Conservation (phyloP, 2,888 invertebrate species). For the Keiferia lycopersicella region DNA sequence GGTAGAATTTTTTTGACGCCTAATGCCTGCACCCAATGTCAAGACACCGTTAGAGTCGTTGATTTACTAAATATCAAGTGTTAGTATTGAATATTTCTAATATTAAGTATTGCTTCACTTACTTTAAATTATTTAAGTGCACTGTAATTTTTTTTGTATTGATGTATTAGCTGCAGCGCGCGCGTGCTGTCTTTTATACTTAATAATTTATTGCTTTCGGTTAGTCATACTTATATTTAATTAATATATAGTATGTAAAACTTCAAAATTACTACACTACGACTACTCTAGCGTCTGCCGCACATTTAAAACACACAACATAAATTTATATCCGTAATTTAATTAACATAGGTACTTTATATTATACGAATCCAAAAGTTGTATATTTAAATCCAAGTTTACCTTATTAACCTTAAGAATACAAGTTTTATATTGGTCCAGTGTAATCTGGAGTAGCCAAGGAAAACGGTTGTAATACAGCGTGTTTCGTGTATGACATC, state of each 20-base stretch:
- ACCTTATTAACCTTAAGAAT: constrained; percentile 64
- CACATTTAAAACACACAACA: constrained; percentile 77
- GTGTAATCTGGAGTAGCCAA: constrained; percentile 65
- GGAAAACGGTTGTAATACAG: constrained; percentile 43
- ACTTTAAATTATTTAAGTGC: neutral
- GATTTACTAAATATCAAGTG: too few species aligned
- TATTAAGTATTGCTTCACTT: too few species aligned
- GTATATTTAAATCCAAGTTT: constrained; percentile 65
- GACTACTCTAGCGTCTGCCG: constrained; percentile 77
- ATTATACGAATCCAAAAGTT: constrained; percentile 77
- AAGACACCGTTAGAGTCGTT: too few species aligned
- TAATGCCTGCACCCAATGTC: too few species aligned
- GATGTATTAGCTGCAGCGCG: constrained; percentile 59
- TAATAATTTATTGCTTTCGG: constrained; percentile 77
- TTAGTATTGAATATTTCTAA: too few species aligned
- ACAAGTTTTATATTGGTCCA: constrained; percentile 72
- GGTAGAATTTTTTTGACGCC: too few species aligned
- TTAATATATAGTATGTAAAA: constrained; percentile 67
- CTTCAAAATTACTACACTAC: constrained; percentile 79
- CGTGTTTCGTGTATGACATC: constrained; percentile 70
- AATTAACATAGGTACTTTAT: constrained; percentile 64
- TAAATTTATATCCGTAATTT: constrained; percentile 53
- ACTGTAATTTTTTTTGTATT: constrained; percentile 27
- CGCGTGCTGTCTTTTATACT: constrained; percentile 60
- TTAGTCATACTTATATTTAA: constrained; percentile 68